Base-by-base conservation (phyloP, 2,888 invertebrate genomes). In the Caradrina clavipalpis region DNA sequence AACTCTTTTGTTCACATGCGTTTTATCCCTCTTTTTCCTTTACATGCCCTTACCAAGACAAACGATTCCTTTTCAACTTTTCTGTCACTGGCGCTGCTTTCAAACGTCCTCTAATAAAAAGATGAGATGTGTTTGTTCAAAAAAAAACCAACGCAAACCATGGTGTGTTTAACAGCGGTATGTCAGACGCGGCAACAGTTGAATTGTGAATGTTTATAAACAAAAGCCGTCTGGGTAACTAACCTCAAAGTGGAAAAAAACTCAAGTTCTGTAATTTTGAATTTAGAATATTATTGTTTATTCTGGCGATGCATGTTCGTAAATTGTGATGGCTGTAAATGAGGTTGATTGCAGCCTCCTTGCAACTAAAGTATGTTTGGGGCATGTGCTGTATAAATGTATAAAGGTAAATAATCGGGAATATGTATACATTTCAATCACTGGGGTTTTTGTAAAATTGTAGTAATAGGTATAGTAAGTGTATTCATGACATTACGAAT, bases 211-310 rank as follows among this genome's bases (percentile, higher is more conserved):
- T 56, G 31, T 69, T 57, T 61, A 55, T 55, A 54, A 51, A 58
- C 42, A 50, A 35, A 71, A 13, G 50, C 0, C 11, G 11, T 76
- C 35, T 76, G 50, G 26, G 45, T 45, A 61, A 22, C 15, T 63
- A 50, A 39, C n/a, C n/a, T 56, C 22, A 53, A 57, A 57, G 26
- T 53, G 13, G 13, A 19, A 11, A 15, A 35, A 58, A 45, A 22
- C 26, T 47, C 11, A 50, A 15, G 15, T 47, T 60, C 19, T 31
- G 13, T 49, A 53, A 21, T n/a, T 22, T 50, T 11, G 0, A 8
- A n/a, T 56, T 78, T 57, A 0, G 19, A 45, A 54, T 31, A 31
- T 26, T 63, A 31, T 26, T 63, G 21, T 55, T 72, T 61, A n/a
- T 54, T 21, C 45, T 19, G n/a, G 2, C 53, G 13, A 47, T 49